phyloP scores from a whole-genome alignment of 2,113 vertebrate genomes.

The Raphicerus campestris region DNA sequence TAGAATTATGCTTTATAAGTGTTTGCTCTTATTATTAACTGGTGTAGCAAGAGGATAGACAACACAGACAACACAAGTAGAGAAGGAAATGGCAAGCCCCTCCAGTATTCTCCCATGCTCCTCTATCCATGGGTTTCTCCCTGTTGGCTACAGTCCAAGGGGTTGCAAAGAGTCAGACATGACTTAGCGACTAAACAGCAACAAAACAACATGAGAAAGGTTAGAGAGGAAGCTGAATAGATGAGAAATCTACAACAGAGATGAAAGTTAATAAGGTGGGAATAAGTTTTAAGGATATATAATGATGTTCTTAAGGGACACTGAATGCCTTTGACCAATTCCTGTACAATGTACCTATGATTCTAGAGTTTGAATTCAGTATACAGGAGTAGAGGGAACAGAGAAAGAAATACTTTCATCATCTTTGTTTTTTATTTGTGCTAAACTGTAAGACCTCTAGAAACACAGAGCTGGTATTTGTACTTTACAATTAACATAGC shows the following conservation, averaged over 20 bases:
- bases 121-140: not conserved
- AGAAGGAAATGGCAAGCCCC: not conserved
- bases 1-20: not conserved
- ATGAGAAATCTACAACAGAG: not conserved
- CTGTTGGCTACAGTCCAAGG: not conserved
- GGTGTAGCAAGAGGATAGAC: not conserved
- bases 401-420: slow-evolving; percentile 1
- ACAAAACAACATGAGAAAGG: not conserved
- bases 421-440: slow-evolving; percentile 3
- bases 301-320: not conserved
- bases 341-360: not conserved
- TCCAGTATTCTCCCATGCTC: not conserved
- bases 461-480: not conserved
- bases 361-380: not conserved
- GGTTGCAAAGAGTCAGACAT: not conserved
- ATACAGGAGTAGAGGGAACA: not conserved
- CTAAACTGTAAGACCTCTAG: not conserved
- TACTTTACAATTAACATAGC: not conserved
- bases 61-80: not conserved
- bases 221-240: not conserved
- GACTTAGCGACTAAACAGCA: not conserved
- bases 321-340: not conserved
- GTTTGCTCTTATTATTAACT: not conserved
- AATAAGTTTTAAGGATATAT: not conserved
- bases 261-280: not conserved